These are phyloP conservation scores for Furcifer pardalis DNA, from an alignment of 2,797 vertebrate species.

Conservation along the genomic window DNA sequence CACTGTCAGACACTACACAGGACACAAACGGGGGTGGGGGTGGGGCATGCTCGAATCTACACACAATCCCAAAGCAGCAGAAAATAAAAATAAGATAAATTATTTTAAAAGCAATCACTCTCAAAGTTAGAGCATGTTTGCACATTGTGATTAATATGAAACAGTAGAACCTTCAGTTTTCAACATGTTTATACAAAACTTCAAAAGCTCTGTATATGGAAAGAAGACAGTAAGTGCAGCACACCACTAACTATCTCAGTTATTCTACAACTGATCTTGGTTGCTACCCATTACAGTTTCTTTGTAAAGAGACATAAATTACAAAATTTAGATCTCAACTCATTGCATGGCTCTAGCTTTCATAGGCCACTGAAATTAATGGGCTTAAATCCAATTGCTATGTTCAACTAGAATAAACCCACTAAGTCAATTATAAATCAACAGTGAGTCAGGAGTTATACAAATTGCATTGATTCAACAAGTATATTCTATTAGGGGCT, in stretches of 20 bases:
- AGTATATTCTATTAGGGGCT: too few relatives aligned
- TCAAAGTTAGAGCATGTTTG: background rate
- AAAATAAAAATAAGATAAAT: background rate
- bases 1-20: background rate
- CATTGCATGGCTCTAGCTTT: background rate
- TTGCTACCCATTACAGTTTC: background rate
- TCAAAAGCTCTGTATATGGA: background rate
- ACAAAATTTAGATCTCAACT: background rate
- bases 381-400: too few relatives aligned
- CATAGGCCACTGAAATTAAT: background rate
- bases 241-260: background rate
- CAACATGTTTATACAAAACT: conserved; percentile 2
- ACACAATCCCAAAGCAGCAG: background rate
- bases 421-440: too few relatives aligned
- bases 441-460: too few relatives aligned
- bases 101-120: background rate
- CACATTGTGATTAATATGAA: background rate
- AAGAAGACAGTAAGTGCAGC: background rate
- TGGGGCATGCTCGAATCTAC: background rate
- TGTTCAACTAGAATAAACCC: too few relatives aligned
- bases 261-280: background rate
- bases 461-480: too few relatives aligned
- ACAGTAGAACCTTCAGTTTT: conserved; percentile 1
- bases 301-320: background rate
- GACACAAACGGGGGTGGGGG: background rate